Evolutionary conservation across 2,888 invertebrate genomes (phyloP), one percentile per base, ranked within the genome.

Genomic region (Cremastinae sp.): DNA sequence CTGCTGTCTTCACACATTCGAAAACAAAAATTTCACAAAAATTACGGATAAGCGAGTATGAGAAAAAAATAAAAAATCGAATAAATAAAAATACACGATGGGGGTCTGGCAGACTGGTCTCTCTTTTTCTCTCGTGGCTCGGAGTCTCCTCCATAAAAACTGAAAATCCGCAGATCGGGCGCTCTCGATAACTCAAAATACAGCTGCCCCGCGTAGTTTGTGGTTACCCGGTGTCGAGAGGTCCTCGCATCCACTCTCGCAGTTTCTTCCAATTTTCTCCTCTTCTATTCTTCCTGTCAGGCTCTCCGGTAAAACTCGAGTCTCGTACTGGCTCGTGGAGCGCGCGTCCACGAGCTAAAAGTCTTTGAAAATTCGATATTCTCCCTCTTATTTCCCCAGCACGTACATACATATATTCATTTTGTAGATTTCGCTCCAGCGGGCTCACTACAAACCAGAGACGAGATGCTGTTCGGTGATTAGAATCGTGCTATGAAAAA

Each of bases 141-240:
- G 5, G 16, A 20, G 39, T 47, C 39, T 58, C 41, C 70, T 74
- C 59, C 79, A 78, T 81, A 82, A 81, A 81, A 81, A 82, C 75
- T 79, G 84, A 85, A 88, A 87, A 88, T 87, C 86, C 85, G 82
- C 85, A 86, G 89, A 89, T 89, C 88, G 87, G 85, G 77, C 83
- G 86, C 86, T 81, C 78, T 74, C 83, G 89, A 89, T 89, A 89
- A 87, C 83, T 86, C 83, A 86, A 88, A 89, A 87, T 86, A 87
- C 89, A 89, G 89, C 89, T 89, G 85, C 76, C 81, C 75, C 81
- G 85, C 84, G 14, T 43, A 84, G 87, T 86, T 87, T 88, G 88
- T 83, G 88, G 88, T 87, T 84, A 81, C 83, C 85, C 87, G 83
- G 75, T 70, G 78, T 78, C 69, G 73, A 77, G 73, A 72, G 71